These are phyloP conservation scores for Polymixis flavicincta DNA, from an alignment of 2,888 invertebrate species.

Conservation along the genomic window DNA sequence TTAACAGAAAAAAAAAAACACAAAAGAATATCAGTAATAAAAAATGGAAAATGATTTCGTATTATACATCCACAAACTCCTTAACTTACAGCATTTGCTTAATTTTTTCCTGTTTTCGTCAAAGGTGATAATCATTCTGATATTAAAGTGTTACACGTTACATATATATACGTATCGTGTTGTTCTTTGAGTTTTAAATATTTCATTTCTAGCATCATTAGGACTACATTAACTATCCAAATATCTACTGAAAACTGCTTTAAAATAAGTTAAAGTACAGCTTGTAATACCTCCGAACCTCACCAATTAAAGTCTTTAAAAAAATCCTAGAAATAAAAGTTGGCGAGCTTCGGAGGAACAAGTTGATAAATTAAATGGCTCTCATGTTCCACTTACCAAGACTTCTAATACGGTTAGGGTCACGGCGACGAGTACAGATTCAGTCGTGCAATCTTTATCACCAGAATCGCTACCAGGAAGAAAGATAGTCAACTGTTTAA, in stretches of 20 bases:
- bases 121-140: neutral
- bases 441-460: slow-evolving; percentile 81
- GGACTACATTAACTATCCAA: neutral
- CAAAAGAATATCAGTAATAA: no score
- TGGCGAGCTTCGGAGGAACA: slow-evolving; percentile 38
- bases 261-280: neutral
- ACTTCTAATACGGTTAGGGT: slow-evolving; percentile 71
- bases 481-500: slow-evolving; percentile 75
- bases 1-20: neutral
- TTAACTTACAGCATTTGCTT: neutral
- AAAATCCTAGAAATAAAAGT: slow-evolving; percentile 53
- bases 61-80: no score
- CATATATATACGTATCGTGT: no score
- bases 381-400: slow-evolving; percentile 69
- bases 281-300: slow-evolving; percentile 1
- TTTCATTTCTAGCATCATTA: neutral
- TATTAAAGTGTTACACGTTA: neutral
- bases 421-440: slow-evolving; percentile 69
- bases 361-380: slow-evolving; percentile 68
- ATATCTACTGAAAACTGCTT: neutral
- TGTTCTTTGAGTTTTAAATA: neutral
- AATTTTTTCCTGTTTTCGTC: neutral
- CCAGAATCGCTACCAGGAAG: slow-evolving; percentile 73
- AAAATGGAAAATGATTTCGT: neutral
- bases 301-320: slow-evolving; percentile 40